Evolutionary conservation across 2,797 vertebrate species (phyloP).

Genomic region (Chanos chanos): DNA sequence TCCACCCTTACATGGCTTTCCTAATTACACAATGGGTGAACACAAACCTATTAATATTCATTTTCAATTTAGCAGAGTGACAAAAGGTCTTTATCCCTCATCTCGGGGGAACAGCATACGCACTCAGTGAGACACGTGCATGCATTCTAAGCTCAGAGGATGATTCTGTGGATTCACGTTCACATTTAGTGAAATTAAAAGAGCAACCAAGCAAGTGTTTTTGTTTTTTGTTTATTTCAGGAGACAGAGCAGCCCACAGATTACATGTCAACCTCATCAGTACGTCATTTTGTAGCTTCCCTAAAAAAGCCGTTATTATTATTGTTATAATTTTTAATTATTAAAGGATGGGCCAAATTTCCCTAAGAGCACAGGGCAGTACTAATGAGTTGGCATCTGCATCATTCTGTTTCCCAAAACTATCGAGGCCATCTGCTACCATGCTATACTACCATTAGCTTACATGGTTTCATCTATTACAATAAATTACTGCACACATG

Average conservation of each 20-base stretch:
- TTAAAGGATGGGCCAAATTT: too few species aligned
- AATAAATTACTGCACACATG: not conserved
- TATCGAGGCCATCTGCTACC: too few species aligned
- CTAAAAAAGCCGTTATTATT: too few species aligned
- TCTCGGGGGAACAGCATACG: constrained; percentile 10
- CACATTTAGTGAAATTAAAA: not conserved
- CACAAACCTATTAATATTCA: constrained; percentile 38
- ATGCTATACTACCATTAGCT: too few species aligned
- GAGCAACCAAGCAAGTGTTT: not conserved
- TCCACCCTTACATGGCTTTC: constrained; percentile 13
- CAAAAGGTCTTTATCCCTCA: constrained; percentile 23
- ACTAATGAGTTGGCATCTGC: too few species aligned
- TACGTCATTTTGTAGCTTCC: too few species aligned
- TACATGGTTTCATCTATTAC: not conserved
- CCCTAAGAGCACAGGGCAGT: too few species aligned
- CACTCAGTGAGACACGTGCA: constrained; percentile 15
- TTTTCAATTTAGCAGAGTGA: constrained; percentile 27
- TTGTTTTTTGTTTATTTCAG: too few species aligned
- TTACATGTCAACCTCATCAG: too few species aligned
- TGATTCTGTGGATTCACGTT: not conserved
- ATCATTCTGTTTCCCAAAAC: too few species aligned
- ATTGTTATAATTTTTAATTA: too few species aligned
- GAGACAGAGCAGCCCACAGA: too few species aligned
- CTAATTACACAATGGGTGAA: constrained; percentile 33
- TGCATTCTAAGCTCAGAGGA: not conserved